A percentile compares a stretch with the other conserved stretches of the same genome.
Evolutionary conservation across 2,888 invertebrate genomes (phyloP).

Genomic region (Eumacrocentrus americanus): DNA sequence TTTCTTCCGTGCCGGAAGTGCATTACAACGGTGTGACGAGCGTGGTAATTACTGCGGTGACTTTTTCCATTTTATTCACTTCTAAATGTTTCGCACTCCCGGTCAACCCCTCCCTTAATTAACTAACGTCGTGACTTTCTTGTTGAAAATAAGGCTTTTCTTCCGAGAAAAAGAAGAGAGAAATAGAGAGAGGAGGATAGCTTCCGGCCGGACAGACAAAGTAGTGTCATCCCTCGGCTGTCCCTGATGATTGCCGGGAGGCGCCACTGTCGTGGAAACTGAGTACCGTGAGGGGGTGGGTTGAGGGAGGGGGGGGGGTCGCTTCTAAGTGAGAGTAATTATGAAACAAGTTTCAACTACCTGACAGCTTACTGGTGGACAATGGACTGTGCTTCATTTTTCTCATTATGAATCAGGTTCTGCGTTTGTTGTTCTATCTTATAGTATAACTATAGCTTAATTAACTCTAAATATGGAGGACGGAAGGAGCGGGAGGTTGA

Average conservation of each 20-base stretch:
- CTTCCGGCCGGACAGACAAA: slow-evolving; percentile 6
- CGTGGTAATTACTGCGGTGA: slow-evolving; percentile 16
- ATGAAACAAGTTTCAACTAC: slow-evolving; percentile 60
- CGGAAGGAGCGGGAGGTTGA: too few species aligned
- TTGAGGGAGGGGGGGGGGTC: slow-evolving; percentile 1
- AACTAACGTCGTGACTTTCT: slow-evolving; percentile 12
- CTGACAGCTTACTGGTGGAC: slow-evolving; percentile 45
- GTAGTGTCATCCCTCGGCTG: slow-evolving; percentile 1
- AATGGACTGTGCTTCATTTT: slow-evolving; percentile 60
- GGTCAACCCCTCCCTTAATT: slow-evolving; percentile 9
- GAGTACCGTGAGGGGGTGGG: neutral
- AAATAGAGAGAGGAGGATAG: neutral
- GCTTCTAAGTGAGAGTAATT: slow-evolving; percentile 59
- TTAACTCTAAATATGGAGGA: too few species aligned
- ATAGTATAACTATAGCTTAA: neutral
- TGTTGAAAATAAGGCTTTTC: neutral
- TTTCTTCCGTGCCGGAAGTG: slow-evolving; percentile 4
- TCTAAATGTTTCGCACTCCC: slow-evolving; percentile 12
- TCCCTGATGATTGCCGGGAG: slow-evolving; percentile 1
- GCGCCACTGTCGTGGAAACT: slow-evolving; percentile 16
- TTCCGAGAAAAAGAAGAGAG: slow-evolving; percentile 2
- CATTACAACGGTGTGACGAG: slow-evolving; percentile 20
- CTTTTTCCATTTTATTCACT: slow-evolving; percentile 12
- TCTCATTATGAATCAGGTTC: slow-evolving; percentile 56
- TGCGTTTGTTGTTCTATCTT: slow-evolving; percentile 16